These are phyloP conservation scores for Chrysopilus asiliformis DNA, from an alignment of 2,888 invertebrate genomes.

Conservation along the genomic window DNA sequence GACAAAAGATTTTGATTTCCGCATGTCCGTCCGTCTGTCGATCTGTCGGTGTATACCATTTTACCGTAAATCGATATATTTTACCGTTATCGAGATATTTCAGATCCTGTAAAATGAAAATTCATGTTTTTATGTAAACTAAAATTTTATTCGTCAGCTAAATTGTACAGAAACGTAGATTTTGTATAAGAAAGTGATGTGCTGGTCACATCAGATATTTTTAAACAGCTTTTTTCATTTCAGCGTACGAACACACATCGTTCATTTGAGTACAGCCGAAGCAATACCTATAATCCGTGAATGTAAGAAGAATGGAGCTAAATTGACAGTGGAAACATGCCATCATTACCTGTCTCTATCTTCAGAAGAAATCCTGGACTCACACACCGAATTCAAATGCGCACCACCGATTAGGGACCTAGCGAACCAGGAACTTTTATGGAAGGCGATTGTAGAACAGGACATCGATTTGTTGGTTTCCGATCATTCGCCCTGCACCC, in stretches of 20 bases:
- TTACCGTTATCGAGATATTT: no score
- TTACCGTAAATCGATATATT: no score
- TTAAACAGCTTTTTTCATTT: no score
- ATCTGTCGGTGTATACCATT: no score
- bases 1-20: no score
- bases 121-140: no score
- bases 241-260: slow-evolving; percentile 51
- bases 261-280: slow-evolving; percentile 51
- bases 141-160: no score
- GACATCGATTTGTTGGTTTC: slow-evolving; percentile 51
- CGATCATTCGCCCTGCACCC: slow-evolving; percentile 55
- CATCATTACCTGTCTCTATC: slow-evolving; percentile 54
- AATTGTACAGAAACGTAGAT: no score
- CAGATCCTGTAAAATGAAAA: no score
- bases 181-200: no score
- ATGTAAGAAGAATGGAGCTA: slow-evolving; percentile 38
- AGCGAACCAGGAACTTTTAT: slow-evolving; percentile 49
- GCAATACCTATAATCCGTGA: slow-evolving; percentile 44
- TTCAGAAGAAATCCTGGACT: slow-evolving; percentile 48
- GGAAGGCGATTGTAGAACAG: slow-evolving; percentile 45
- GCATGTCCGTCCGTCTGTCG: no score
- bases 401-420: slow-evolving; percentile 53
- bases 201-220: no score
- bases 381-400: slow-evolving; percentile 56
- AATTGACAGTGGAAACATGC: slow-evolving; percentile 57